Conservation (phyloP, 92 coral and sea anemone species). For the Palythoa grandiflora region DNA sequence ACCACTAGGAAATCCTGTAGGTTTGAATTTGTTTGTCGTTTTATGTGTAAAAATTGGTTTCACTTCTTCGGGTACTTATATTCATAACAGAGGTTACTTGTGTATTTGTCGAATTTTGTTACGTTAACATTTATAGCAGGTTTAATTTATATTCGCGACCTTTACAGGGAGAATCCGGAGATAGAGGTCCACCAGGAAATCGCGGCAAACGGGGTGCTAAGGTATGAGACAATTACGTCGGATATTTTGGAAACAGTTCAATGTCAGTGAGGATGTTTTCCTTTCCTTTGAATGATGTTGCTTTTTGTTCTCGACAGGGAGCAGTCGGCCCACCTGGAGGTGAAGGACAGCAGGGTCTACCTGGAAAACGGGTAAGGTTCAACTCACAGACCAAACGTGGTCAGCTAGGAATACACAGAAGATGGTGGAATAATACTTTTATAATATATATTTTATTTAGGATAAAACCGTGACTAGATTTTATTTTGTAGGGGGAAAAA, state of each 20-base stretch:
- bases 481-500: constrained; percentile 24
- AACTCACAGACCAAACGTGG: background rate
- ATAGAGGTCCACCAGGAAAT: constrained; percentile 10
- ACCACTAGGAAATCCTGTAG: constrained; percentile 23
- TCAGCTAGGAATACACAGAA: background rate
- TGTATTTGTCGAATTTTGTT: background rate
- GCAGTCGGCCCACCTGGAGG: background rate
- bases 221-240: background rate
- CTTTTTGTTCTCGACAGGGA: constrained; percentile 3
- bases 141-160: background rate
- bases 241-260: background rate
- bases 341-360: constrained; percentile 22
- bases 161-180: constrained; percentile 29
- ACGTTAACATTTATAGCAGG: no score
- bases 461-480: background rate
- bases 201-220: background rate
- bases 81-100: background rate
- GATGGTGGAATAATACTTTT: background rate
- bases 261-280: background rate
- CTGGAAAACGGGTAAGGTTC: constrained; percentile 15
- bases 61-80: background rate
- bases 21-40: background rate
- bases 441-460: background rate
- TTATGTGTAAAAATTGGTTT: background rate
- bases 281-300: background rate